Conservation (phyloP, 2,113 vertebrate genomes). For the Planiliza haematocheilus region DNA sequence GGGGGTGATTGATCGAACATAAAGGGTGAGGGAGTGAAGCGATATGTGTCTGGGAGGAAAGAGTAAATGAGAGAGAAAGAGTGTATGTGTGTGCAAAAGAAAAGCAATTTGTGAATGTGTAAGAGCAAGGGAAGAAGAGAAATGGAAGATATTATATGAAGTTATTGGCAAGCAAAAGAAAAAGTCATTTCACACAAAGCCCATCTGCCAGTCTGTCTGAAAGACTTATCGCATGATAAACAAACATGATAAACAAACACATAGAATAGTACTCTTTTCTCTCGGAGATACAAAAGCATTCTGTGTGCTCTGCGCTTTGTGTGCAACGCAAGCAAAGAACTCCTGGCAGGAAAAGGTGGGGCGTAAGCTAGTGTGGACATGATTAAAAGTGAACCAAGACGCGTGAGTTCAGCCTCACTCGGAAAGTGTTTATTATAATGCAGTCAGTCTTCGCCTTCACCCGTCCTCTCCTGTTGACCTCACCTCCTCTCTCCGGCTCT, state of each 20-base stretch:
- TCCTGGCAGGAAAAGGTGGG: background rate
- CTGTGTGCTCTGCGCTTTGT: background rate
- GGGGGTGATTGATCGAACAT: slow-evolving; percentile 62
- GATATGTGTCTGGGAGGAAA: slow-evolving; percentile 53
- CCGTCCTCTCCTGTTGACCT: slow-evolving; percentile 11
- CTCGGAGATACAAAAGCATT: slow-evolving; percentile 14
- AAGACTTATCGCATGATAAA: slow-evolving; percentile 71
- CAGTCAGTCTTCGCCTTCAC: slow-evolving; percentile 18
- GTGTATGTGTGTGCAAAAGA: slow-evolving; percentile 13
- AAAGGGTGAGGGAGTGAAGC: slow-evolving; percentile 66
- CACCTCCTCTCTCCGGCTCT: background rate
- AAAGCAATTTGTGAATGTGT: slow-evolving; percentile 42
- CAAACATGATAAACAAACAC: slow-evolving; percentile 68
- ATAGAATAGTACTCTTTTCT: slow-evolving; percentile 31
- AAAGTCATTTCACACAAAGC: slow-evolving; percentile 73
- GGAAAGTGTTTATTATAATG: slow-evolving; percentile 12
- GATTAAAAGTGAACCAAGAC: slow-evolving; percentile 2
- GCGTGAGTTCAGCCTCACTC: background rate
- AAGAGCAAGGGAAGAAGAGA: slow-evolving; percentile 37
- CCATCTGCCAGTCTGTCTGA: slow-evolving; percentile 65
- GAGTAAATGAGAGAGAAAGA: slow-evolving; percentile 51
- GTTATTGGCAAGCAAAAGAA: slow-evolving; percentile 73
- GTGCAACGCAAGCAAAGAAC: slow-evolving; percentile 10
- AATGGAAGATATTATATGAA: slow-evolving; percentile 74
- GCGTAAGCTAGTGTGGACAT: background rate